Evolutionary conservation across 2,113 vertebrate genomes (phyloP), one percentile per base, ranked within the genome.

Genomic region (Beaufortia kweichowensis): DNA sequence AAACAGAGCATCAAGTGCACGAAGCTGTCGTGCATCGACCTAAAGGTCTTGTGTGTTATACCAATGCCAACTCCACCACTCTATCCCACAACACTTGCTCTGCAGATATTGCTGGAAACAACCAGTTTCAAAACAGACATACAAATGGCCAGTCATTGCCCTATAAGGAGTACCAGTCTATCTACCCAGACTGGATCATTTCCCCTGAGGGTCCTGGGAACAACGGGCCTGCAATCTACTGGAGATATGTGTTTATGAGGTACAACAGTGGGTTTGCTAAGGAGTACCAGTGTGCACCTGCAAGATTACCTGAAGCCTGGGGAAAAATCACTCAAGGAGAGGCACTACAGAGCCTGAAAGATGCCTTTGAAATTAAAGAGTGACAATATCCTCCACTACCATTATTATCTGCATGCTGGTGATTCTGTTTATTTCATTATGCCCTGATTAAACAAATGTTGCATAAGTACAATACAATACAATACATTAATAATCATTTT

Each of bases 241-340:
- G 90, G 90, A 90, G 89, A 85, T 92, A 88, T 17, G 87, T 91
- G 57, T 43, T 91, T 61, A 78, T n/a, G 6, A 88, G 77, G 74
- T 88, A 89, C 62, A 90, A 84, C 63, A 81, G 77, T 3, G 85
- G 64, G 31, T 88, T 91, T 85, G 88, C 90, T 50, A 39, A 82
- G 33, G 71, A 85, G 57, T 86, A 88, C 67, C 23, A 84, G 2
- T 78, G 72, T 53, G 55, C 66, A 11, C 86, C 83, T n/a, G 78
- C 68, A 14, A 7, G 62, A 2, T 79, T 91, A 56, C 88, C 89
- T 2, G 76, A 83, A 33, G 83, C 85, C 4, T 92, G 91, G 91
- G 75, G 28, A 24, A 61, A 15, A 33, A 88, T 91, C 33, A 88
- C 88, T 35, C 15, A 72, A 26, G 60, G 86, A 7, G 88, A 89